A percentile compares a stretch with the other conserved stretches of the same genome.
Evolutionary conservation across 2,113 vertebrate genomes (phyloP).

Genomic region (Nothocercus nigrocapillus): DNA sequence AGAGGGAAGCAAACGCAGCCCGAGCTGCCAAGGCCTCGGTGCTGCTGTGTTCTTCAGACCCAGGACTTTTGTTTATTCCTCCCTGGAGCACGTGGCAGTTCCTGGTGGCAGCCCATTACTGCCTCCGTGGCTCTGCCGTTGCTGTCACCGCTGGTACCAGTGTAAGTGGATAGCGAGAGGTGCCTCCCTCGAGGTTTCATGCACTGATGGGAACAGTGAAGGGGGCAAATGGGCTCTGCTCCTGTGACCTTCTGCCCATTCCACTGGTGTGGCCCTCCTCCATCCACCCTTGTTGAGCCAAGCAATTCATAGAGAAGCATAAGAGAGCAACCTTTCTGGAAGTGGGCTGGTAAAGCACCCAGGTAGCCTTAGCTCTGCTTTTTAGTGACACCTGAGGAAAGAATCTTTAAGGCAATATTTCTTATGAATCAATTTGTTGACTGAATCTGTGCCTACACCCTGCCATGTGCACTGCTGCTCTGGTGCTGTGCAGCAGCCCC

Average conservation of each 20-base stretch:
- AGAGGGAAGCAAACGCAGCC: not conserved
- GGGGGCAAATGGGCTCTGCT: no score
- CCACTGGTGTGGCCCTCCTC: not conserved
- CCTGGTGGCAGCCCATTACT: no score
- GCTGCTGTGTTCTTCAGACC: no score
- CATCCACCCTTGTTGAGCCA: not conserved
- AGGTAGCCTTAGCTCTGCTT: not conserved
- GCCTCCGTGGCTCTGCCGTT: not conserved
- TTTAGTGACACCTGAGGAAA: not conserved
- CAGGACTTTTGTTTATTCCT: no score
- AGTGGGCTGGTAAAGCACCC: not conserved
- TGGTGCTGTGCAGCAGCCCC: not conserved
- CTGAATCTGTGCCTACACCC: not conserved
- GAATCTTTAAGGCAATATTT: not conserved
- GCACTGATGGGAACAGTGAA: not conserved
- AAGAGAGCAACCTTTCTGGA: not conserved
- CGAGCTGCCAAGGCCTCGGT: not conserved
- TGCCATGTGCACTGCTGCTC: rapidly evolving
- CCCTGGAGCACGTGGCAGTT: no score
- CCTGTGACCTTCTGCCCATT: not conserved
- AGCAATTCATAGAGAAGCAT: not conserved
- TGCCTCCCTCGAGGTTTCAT: not conserved
- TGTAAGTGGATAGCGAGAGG: rapidly evolving
- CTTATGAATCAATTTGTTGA: not conserved
- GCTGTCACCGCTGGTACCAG: not conserved